A percentile compares a stretch with the other conserved stretches of the same genome.
These are phyloP conservation scores for Globodera rostochiensis DNA, from an alignment of 1,140 invertebrate species.

Conservation along the genomic window DNA sequence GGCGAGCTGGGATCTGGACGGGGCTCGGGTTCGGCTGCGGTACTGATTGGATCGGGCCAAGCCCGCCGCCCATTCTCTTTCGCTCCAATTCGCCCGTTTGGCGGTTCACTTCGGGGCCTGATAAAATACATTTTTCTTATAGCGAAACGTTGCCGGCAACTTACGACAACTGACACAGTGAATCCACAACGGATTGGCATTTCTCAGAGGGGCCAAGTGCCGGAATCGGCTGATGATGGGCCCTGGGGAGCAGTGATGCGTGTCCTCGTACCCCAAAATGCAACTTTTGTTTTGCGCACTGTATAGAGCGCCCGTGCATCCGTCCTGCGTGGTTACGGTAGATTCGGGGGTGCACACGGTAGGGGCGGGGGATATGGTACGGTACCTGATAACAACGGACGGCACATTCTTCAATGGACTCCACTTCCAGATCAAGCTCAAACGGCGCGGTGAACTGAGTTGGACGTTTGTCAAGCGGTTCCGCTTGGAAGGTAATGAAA, in stretches of 20 bases:
- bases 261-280: constrained; percentile 42
- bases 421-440: constrained; percentile 33
- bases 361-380: not conserved
- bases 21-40: constrained; percentile 8
- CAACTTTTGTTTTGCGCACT: constrained; percentile 37
- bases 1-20: not conserved
- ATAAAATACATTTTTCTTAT: not conserved
- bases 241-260: constrained; percentile 30
- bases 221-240: constrained; percentile 30
- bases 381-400: constrained; percentile 39
- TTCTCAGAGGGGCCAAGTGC: constrained; percentile 18
- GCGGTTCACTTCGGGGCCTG: constrained; percentile 27
- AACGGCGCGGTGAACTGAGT: constrained; percentile 39
- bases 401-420: constrained; percentile 41
- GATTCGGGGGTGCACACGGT: too few relatives aligned
- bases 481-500: constrained; percentile 46
- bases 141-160: constrained; percentile 9
- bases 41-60: not conserved
- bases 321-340: constrained; percentile 14
- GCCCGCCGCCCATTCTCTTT: not conserved
- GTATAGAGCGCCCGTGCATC: constrained; percentile 44
- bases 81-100: constrained; percentile 21
- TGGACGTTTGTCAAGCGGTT: constrained; percentile 33
- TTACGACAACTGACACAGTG: constrained; percentile 44
- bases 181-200: constrained; percentile 35